Conservation (phyloP, 2,113 vertebrate species). For the Gracilinanus agilis region DNA sequence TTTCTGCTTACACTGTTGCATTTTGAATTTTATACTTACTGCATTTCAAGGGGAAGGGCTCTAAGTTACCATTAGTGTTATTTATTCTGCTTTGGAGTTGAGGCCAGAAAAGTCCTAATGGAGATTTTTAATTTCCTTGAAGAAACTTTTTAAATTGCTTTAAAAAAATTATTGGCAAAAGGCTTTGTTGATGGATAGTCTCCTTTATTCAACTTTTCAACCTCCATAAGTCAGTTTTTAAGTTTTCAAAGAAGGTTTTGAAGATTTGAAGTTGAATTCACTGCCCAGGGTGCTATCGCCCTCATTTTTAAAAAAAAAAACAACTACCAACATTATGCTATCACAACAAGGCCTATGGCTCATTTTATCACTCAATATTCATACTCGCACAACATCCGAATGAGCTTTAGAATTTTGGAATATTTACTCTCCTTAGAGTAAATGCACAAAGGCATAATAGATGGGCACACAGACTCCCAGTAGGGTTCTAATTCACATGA, state of each 20-base stretch:
- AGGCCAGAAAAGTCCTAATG: constrained; percentile 1
- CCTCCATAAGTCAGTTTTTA: background rate
- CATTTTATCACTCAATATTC: constrained; percentile 35
- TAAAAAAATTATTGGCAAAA: constrained; percentile 27
- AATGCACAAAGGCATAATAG: constrained; percentile 33
- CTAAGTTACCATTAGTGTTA: background rate
- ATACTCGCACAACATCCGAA: constrained; percentile 26
- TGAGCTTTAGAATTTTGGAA: constrained; percentile 34
- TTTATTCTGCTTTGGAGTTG: background rate
- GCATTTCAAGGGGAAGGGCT: background rate
- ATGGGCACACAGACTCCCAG: constrained; percentile 50
- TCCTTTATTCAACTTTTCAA: background rate
- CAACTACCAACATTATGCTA: background rate
- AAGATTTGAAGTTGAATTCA: background rate
- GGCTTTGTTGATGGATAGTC: background rate
- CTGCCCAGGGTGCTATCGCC: background rate
- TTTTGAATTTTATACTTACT: background rate
- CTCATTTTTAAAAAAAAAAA: constrained; percentile 46
- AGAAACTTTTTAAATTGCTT: constrained; percentile 14
- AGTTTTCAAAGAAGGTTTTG: background rate
- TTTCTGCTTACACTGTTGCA: background rate
- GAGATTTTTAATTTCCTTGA: constrained; percentile 14
- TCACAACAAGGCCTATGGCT: background rate
- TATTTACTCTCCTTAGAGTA: constrained; percentile 42
- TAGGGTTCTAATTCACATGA: constrained; percentile 56